A percentile compares a stretch with the other conserved stretches of the same genome.
Evolutionary conservation across 2,113 vertebrate species (phyloP).

Genomic region (Campylomormyrus numenius): DNA sequence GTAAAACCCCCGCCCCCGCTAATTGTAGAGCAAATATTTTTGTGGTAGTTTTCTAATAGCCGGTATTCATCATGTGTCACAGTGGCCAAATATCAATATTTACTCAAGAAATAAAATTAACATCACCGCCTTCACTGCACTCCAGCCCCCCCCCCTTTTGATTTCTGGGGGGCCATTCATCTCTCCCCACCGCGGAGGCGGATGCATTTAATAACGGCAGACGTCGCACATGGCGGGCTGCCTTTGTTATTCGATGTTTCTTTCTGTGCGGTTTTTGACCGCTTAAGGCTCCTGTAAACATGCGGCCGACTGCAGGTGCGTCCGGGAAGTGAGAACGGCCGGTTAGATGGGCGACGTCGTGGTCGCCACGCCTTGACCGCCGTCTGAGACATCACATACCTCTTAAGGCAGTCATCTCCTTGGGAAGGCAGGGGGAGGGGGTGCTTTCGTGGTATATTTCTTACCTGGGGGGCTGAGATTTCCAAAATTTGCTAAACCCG

Average conservation of each 20-base stretch:
- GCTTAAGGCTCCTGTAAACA: constrained; percentile 22
- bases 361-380: not conserved
- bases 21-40: constrained; percentile 55
- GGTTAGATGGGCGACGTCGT: not conserved
- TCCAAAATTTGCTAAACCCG: not conserved
- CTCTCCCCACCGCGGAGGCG: not conserved
- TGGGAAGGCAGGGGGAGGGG: not conserved
- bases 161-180: constrained; percentile 1
- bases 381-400: not conserved
- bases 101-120: constrained; percentile 26
- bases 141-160: constrained; percentile 23
- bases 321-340: not conserved
- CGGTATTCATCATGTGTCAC: constrained; percentile 52
- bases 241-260: not conserved
- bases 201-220: constrained; percentile 4
- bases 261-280: constrained; percentile 11
- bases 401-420: not conserved
- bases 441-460: not conserved
- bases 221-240: not conserved
- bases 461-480: not conserved
- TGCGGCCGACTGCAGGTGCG: not conserved
- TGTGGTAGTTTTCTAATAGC: constrained; percentile 52
- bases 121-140: constrained; percentile 16
- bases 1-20: constrained; percentile 40
- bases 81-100: constrained; percentile 33